Evolutionary conservation across 2,797 vertebrate genomes (phyloP), one percentile per base, ranked within the genome.

Genomic region (Orientallactaga sibirica): DNA sequence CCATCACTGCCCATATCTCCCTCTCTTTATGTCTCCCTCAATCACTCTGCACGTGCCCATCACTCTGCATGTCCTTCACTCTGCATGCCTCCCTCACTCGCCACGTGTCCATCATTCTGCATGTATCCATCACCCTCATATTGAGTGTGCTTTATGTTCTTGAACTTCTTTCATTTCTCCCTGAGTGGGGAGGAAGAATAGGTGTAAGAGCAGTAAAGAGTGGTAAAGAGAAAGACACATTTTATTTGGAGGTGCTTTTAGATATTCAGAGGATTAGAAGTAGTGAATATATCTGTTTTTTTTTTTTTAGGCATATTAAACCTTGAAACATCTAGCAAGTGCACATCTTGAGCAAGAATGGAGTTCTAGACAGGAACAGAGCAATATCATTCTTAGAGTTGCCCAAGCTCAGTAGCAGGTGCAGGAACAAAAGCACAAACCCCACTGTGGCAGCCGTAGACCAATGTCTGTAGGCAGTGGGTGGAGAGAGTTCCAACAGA

Each of bases 361-460:
- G 20, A 58, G 3, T 67, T 62, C 33, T 43, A 62, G 33, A 27
- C 2, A 37, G 7, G 5, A 67, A 19, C 7, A 27, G 61, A 70
- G 1, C 20, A 33, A 5, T 3, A 2, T 16, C 70, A n/a, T 52
- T 48, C 43, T 41, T 77, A 3, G 22, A 62, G 0, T 41, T 79
- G 18, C 5, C 78, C 67, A 61, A 55, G 14, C 4, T 70, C 2
- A 37, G 33, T 25, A 0, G 4, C 8, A 1, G 66, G 18, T n/a
- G 25, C 15, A 11, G 24, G 25, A 33, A 16, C 4, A 58, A 43
- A 62, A 15, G 7, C 4, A 70, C 48, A 84, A 18, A 87, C 9
- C 2, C 0, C 15, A 48, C 2, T 41, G 41, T 58, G 2, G 1
- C 2, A 0, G 61, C 5, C 24, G 5, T 1, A 61, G 15, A 11